Evolutionary conservation across 2,113 vertebrate genomes (phyloP).

Genomic region (Rhea pennata): DNA sequence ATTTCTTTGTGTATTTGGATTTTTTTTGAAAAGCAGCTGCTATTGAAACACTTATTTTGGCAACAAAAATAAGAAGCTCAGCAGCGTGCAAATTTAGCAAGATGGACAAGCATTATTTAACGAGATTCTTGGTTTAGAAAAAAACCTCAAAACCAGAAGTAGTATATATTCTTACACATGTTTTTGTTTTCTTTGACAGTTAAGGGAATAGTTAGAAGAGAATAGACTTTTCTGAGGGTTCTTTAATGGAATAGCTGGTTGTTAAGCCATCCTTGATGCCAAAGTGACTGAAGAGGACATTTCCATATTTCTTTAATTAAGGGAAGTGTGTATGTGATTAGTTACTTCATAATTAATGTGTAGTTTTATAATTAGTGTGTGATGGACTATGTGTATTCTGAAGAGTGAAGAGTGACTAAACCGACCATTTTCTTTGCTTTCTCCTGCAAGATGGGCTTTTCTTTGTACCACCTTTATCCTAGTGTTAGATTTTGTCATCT

Average conservation of each 20-base stretch:
- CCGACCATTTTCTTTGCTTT: background rate
- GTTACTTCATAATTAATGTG: background rate
- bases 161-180: background rate
- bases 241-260: background rate
- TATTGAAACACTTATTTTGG: background rate
- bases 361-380: background rate
- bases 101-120: background rate
- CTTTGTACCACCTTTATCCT: background rate
- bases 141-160: background rate
- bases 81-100: background rate
- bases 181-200: background rate
- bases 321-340: background rate
- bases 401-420: background rate
- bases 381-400: background rate
- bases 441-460: background rate
- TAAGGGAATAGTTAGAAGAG: background rate
- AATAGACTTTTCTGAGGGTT: background rate
- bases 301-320: background rate
- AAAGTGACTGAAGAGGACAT: background rate
- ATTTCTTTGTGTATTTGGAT: background rate
- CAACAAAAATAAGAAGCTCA: background rate
- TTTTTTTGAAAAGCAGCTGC: constrained; percentile 1
- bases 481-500: background rate
- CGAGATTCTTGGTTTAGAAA: no score
- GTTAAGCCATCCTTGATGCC: background rate